Conservation (phyloP, 2,113 vertebrate species). For the Dicerorhinus sumatrensis region DNA sequence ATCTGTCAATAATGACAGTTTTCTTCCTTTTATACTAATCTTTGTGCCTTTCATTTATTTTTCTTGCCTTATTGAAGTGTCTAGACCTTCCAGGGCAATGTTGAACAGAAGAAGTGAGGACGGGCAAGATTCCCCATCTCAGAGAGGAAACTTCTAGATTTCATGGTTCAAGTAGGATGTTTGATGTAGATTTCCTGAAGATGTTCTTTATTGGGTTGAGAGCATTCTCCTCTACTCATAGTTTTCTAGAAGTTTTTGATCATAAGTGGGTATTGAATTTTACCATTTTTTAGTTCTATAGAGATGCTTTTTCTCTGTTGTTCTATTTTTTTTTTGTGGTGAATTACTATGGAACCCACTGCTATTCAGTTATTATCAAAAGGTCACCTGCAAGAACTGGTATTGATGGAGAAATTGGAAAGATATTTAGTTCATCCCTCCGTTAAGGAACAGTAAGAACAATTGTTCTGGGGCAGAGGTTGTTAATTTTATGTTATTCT, state of each 20-base stretch:
- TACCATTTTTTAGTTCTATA: not conserved
- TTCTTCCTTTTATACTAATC: not conserved
- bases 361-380: not conserved
- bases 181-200: not conserved
- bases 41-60: not conserved
- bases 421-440: not conserved
- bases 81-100: not conserved
- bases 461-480: not conserved
- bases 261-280: not conserved
- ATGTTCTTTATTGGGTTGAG: not conserved
- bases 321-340: not conserved
- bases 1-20: not conserved
- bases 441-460: not conserved
- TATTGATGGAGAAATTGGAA: not conserved
- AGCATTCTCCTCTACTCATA: too few species aligned
- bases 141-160: not conserved
- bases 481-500: not conserved
- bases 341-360: not conserved
- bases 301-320: not conserved
- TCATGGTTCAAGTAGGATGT: not conserved
- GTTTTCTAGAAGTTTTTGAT: not conserved
- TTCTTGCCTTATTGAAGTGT: not conserved
- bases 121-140: rapidly evolving
- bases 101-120: not conserved
- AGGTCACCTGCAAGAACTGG: not conserved